Base-by-base conservation (phyloP, 2,888 invertebrate species). In the Ectemnius continuus region DNA sequence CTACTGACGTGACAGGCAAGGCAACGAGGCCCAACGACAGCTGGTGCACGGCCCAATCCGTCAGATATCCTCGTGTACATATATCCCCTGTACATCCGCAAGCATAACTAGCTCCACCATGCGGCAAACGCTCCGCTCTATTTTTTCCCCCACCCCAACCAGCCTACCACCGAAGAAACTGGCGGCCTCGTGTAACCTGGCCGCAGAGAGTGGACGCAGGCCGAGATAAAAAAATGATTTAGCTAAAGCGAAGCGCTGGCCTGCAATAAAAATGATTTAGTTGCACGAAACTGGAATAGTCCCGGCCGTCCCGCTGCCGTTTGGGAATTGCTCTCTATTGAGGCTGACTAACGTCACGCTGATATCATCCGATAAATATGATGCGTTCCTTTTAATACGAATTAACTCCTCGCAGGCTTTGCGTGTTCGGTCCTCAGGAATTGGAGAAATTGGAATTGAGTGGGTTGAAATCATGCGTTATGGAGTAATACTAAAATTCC, bases 1-100 rank as follows among this genome's bases (percentile, higher is more conserved):
- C 75, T 74, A 67, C 74, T 85, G 84, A 86, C 85, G 86, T 86
- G 85, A 86, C 83, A 71, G 78, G 86, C 82, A 86, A 83, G 76
- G 80, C 82, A 85, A 86, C 81, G 82, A 85, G 81, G 81, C 78
- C 79, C 83, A 81, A 83, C 84, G 84, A 82, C 85, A 84, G 79
- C 83, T 81, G 85, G 66, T 67, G 68, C 72, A 64, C 67, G 70
- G 74, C 69, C 73, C 68, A 61, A 58, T 62, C 68, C 61, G 28
- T 23, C 16, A 61, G 60, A 61, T 58, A 52, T 56, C 71, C 56
- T 48, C 28, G n/a, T 47, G 61, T 23, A 72, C 73, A 57, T 61
- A 60, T 68, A 57, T 66, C 71, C 63, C 63, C 66, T 68, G 63
- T 56, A 23, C 26, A 59, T 69, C 52, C 8, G 23, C 52, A 70